A percentile compares a stretch with the other conserved stretches of the same genome.
Evolutionary conservation across 2,888 invertebrate species (phyloP).

Genomic region (Ectropis crepuscularia): DNA sequence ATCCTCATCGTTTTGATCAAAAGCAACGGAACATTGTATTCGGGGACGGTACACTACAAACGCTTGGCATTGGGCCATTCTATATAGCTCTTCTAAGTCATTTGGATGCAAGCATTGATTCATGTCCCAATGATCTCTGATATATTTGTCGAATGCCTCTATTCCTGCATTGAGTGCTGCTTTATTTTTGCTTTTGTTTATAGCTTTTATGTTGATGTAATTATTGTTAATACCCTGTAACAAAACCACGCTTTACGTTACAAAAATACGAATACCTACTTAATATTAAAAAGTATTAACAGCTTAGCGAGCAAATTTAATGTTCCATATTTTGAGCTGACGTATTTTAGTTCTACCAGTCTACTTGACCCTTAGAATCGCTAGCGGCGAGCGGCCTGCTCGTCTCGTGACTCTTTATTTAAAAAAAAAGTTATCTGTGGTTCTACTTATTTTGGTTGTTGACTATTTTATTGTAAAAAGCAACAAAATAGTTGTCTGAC

Average conservation of each 20-base stretch:
- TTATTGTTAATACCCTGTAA: conserved; percentile 9
- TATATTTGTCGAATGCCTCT: conserved; percentile 3
- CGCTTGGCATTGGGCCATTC: not conserved
- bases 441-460: too few species aligned
- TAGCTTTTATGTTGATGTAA: conserved; percentile 2
- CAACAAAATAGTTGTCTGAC: too few species aligned
- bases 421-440: too few species aligned
- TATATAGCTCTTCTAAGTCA: conserved; percentile 4
- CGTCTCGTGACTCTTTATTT: too few species aligned
- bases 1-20: conserved; percentile 9
- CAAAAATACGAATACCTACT: too few species aligned
- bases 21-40: conserved; percentile 2
- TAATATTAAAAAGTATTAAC: too few species aligned
- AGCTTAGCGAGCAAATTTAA: too few species aligned
- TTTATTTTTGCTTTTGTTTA: conserved; percentile 20
- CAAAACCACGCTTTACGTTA: not conserved
- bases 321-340: too few species aligned
- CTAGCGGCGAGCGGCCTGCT: too few species aligned
- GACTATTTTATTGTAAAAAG: too few species aligned
- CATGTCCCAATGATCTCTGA: not conserved
- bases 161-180: not conserved
- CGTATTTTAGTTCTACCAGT: too few species aligned
- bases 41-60: not conserved
- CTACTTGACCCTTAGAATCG: too few species aligned
- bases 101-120: conserved; percentile 11